Base-by-base conservation (phyloP, 2,888 invertebrate genomes). In the Ochropleura plecta region DNA sequence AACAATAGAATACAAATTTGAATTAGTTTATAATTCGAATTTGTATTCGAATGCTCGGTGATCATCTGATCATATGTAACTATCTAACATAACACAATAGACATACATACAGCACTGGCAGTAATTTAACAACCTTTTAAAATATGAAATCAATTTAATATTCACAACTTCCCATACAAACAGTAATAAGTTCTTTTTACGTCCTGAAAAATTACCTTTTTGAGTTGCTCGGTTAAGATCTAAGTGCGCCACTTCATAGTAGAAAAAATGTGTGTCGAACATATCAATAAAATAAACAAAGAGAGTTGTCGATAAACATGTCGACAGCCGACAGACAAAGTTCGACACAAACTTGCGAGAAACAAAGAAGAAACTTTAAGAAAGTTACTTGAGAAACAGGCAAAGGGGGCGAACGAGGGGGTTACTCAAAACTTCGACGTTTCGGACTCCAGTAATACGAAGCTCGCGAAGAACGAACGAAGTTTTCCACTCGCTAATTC, bases 401-500 rank as follows among this genome's bases (percentile, higher is more conserved):
- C 89, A 88, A 88, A 89, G 90, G 91, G 91, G 91, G 88, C 77
- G 81, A 79, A 83, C 66, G 82, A 89, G 94, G 93, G 90, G 92
- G 92, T 92, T 93, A 93, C 93, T 93, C 91, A 91, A 92, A 95
- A 95, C 94, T 96, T 95, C 90, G 91, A 92, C 95, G 93, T 93
- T 92, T 92, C 90, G 93, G 93, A 93, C 93, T 92, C 88, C 91
- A 90, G 93, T 92, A 90, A 93, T 93, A 92, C 94, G 91, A 93
- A 94, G 91, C 92, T 92, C 85, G 88, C 83, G 80, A 93, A 94
- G 73, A 76, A 84, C 81, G 76, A 84, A 76, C 84, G 48, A 82
- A 82, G 91, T 94, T 94, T 93, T 91, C 91, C 92, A 93, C 94
- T 95, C 94, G 92, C 95, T 96, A 95, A 96, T 96, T 95, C 94